phyloP scores from a whole-genome alignment of 2,888 invertebrate species.

The Exocentrus adspersus region DNA sequence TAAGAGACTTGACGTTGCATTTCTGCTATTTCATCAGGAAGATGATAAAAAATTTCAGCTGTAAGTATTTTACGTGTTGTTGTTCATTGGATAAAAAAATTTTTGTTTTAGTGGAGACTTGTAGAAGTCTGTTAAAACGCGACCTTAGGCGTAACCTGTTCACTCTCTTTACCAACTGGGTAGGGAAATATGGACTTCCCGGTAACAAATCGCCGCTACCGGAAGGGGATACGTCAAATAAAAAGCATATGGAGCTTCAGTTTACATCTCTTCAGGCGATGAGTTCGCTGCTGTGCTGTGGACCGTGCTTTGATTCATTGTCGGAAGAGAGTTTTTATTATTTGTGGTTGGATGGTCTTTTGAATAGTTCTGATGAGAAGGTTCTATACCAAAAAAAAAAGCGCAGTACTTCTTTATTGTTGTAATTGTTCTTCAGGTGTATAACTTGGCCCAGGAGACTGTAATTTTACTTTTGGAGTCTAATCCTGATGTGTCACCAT shows the following conservation, averaged over 20 bases:
- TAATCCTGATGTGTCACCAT: conserved; percentile 90
- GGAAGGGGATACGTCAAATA: conserved; percentile 49
- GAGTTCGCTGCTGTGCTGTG: conserved; percentile 95
- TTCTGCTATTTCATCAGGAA: conserved; percentile 95
- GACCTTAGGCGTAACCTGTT: conserved; percentile 90
- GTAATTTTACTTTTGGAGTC: conserved; percentile 93
- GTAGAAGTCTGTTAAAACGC: conserved; percentile 84
- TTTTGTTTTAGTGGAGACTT: conserved; percentile 80
- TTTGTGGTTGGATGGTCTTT: conserved; percentile 91
- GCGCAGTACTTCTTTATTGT: neutral
- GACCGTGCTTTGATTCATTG: conserved; percentile 90
- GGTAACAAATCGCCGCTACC: conserved; percentile 60
- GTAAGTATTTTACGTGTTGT: conserved; percentile 69
- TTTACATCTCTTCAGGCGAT: conserved; percentile 80
- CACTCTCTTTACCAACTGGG: conserved; percentile 93
- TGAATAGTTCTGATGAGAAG: conserved; percentile 88
- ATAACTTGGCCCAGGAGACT: conserved; percentile 91
- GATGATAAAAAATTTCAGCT: conserved; percentile 91
- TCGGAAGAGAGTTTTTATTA: conserved; percentile 94
- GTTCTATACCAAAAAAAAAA: no score
- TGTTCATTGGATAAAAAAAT: neutral
- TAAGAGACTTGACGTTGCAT: conserved; percentile 90
- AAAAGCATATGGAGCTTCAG: conserved; percentile 64
- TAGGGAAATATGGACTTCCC: conserved; percentile 84
- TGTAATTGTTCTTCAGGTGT: conserved; percentile 72